Percentiles rank a stretch among this genome's conserved stretches.
Conservation (phyloP, 1,140 invertebrate genomes). For the Lamellibrachia luymesi region DNA sequence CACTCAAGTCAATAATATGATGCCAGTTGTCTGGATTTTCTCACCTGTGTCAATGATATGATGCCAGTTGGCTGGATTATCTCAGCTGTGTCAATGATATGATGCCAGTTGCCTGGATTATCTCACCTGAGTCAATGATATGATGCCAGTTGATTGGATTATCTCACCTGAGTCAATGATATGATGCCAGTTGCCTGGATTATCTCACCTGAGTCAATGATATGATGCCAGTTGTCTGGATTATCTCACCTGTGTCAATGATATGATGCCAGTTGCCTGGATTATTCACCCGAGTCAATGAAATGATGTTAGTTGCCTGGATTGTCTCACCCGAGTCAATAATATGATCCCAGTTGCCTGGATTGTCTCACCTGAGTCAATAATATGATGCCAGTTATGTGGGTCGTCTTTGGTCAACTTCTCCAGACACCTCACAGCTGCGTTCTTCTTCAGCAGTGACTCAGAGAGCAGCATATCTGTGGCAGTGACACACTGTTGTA, state of each 20-base stretch:
- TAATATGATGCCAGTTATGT: constrained; percentile 50
- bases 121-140: constrained; percentile 51
- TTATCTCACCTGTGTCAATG: too few relatives aligned
- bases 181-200: too few relatives aligned
- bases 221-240: too few relatives aligned
- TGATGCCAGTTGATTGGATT: constrained; percentile 48
- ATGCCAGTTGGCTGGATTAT: too few relatives aligned
- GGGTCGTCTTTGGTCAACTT: constrained; percentile 48
- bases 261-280: too few relatives aligned
- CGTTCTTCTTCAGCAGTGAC: constrained; percentile 41
- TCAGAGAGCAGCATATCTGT: background rate
- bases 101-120: background rate
- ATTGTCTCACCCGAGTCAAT: constrained; percentile 45
- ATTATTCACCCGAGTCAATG: too few relatives aligned
- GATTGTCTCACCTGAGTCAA: constrained; percentile 46
- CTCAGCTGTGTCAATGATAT: too few relatives aligned
- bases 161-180: too few relatives aligned
- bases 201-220: too few relatives aligned
- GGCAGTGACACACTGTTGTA: background rate
- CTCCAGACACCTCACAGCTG: constrained; percentile 54
- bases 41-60: too few relatives aligned
- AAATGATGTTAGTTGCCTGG: background rate
- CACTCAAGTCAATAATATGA: too few relatives aligned
- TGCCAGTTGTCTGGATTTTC: too few relatives aligned
- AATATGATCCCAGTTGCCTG: background rate